Conservation (phyloP, 2,888 invertebrate genomes). For the Philereme vetulata region DNA sequence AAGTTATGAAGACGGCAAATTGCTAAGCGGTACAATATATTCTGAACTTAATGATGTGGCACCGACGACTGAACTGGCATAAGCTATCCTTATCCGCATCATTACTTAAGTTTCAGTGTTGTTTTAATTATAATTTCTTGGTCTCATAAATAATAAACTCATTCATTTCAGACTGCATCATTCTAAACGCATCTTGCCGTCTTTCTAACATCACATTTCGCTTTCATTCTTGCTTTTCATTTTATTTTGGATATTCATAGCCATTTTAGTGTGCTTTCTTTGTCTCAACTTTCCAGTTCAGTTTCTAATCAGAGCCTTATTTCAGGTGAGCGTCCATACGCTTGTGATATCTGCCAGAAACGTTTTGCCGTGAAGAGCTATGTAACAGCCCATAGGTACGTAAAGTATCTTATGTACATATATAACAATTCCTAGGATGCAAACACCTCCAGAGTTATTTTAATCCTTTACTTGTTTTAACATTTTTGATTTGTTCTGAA, state of each 20-base stretch:
- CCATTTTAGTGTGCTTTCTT: constrained; percentile 4
- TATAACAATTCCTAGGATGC: not conserved
- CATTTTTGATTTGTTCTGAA: too few relatives aligned
- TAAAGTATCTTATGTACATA: constrained; percentile 4
- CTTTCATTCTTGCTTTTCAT: constrained; percentile 58
- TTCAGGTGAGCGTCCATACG: constrained; percentile 89
- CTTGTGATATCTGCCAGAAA: constrained; percentile 91
- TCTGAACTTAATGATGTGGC: constrained; percentile 75
- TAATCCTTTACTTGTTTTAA: too few relatives aligned
- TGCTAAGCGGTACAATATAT: constrained; percentile 63
- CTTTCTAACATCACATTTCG: constrained; percentile 75
- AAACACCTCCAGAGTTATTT: not conserved
- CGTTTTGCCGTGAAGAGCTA: constrained; percentile 92
- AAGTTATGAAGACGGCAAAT: constrained; percentile 78
- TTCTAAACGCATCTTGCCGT: constrained; percentile 82
- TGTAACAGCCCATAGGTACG: constrained; percentile 88
- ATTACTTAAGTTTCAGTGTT: constrained; percentile 64
- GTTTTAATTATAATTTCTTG: constrained; percentile 65
- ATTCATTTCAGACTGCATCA: constrained; percentile 74
- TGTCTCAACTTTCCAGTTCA: not conserved
- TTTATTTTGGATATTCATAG: constrained; percentile 35
- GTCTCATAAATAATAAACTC: constrained; percentile 55
- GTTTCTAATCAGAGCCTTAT: constrained; percentile 30
- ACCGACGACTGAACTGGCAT: constrained; percentile 67
- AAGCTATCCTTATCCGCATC: constrained; percentile 66